Percentiles rank a stretch among this genome's conserved stretches.
Evolutionary conservation across 2,888 invertebrate species (phyloP).

Genomic region (Augiades crinisus): DNA sequence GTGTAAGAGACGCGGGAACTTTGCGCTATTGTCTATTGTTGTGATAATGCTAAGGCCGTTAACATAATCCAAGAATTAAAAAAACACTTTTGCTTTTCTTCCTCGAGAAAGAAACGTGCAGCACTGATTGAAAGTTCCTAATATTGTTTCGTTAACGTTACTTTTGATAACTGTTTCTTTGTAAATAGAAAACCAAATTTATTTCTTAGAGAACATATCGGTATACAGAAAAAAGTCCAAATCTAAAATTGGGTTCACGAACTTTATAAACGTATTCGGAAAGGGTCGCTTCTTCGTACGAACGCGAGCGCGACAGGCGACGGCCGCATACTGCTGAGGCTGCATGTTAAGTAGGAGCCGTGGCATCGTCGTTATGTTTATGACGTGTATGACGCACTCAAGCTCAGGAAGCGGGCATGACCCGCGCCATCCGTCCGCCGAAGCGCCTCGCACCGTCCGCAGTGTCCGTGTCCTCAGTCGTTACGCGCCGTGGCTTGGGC

Average conservation of each 20-base stretch:
- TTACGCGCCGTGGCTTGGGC: constrained; percentile 59
- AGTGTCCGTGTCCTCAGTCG: constrained; percentile 45
- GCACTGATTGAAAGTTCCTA: not conserved
- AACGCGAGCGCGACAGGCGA: constrained; percentile 11
- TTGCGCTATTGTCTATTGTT: constrained; percentile 67
- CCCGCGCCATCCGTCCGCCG: constrained; percentile 59
- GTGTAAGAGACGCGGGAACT: constrained; percentile 74
- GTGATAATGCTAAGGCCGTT: constrained; percentile 43
- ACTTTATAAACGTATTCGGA: constrained; percentile 4
- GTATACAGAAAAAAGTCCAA: not conserved
- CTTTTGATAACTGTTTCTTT: not conserved
- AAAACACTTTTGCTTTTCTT: constrained; percentile 9
- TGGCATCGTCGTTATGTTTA: constrained; percentile 51
- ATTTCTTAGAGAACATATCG: not conserved
- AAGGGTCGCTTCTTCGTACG: not conserved
- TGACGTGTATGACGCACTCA: constrained; percentile 66
- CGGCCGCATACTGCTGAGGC: constrained; percentile 43
- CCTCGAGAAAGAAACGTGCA: not conserved
- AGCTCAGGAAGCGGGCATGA: constrained; percentile 53
- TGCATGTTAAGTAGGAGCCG: constrained; percentile 60
- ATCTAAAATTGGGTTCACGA: not conserved
- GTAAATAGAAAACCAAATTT: not conserved
- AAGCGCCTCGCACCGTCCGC: constrained; percentile 39
- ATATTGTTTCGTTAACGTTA: not conserved
- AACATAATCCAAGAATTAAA: constrained; percentile 1